Evolutionary conservation across 2,888 invertebrate species (phyloP), one percentile per base, ranked within the genome.

Genomic region (Criorhina ranunculi): DNA sequence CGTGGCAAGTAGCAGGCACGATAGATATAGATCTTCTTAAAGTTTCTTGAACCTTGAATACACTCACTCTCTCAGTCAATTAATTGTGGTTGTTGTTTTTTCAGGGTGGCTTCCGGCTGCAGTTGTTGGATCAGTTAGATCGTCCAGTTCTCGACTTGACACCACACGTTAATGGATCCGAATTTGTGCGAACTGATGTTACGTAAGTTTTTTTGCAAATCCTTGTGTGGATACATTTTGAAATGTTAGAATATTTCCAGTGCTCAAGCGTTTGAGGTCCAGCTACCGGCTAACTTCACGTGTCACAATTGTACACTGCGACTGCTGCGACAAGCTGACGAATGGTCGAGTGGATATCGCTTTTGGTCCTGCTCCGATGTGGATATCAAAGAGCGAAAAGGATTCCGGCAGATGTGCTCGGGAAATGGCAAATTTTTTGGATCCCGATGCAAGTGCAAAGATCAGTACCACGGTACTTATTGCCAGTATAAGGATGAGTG

Each of bases 291-390:
- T 44, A 95, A 96, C 91, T 96, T 97, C 89, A 95, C 95, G 44
- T 99, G 99, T 90, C 93, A 93, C 76, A 96, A 98, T 91, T 99
- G 99, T 91, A 97, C 98, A 0, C 93, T 99, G 42, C 95, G 98
- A 79, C 93, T 99, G 87, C 93, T 98, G 67, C 93, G 98, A 0
- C 97, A 98, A 92, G 98, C 98, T 0, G 94, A 95, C 24, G 98
- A 99, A 93, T 98, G 98, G 98, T 94, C 95, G 0, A 92, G 93
- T 70, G 94, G 93, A 88, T 98, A 98, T 92, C 93, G 95, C 86
- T 98, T 99, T 93, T 98, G 98, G 97, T 98, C 98, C 0, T 99
- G 99, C 90, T 96, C 98, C 2, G 98, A 99, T 92, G 96, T 99
- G 69, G 97, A 98, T 89, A 96, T 98, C 80, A 93, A 94, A 86